phyloP scores from a whole-genome alignment of 2,888 invertebrate genomes.

The Pyralis farinalis region DNA sequence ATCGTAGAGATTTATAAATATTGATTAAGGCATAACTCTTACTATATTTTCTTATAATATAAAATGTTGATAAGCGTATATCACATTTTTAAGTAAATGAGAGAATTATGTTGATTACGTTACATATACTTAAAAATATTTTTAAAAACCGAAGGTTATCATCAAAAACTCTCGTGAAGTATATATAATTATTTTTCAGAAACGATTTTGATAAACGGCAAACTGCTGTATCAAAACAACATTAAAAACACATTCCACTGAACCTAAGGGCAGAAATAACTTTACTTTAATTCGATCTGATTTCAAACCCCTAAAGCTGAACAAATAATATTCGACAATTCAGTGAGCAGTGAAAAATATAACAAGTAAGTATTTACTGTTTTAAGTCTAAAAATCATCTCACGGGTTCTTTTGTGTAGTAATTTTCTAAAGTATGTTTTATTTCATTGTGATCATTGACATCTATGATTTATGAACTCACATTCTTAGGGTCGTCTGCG shows the following conservation, averaged over 20 bases:
- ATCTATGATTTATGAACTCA: conserved; percentile 63
- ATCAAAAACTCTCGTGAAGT: too few species aligned
- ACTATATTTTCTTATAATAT: too few species aligned
- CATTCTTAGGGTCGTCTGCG: conserved; percentile 45
- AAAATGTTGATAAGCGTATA: too few species aligned
- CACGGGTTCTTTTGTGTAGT: conserved; percentile 12
- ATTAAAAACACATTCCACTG: neutral
- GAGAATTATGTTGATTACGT: too few species aligned
- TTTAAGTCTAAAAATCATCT: conserved; percentile 14
- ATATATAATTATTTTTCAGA: neutral
- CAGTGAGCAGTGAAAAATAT: conserved; percentile 8
- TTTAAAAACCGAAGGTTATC: too few species aligned
- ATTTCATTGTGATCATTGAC: conserved; percentile 52
- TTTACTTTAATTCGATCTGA: neutral
- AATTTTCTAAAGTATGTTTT: conserved; percentile 30
- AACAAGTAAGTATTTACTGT: conserved; percentile 14
- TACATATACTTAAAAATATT: too few species aligned
- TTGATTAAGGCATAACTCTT: too few species aligned
- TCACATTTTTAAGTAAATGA: too few species aligned
- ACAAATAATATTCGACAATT: conserved; percentile 8
- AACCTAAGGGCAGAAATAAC: neutral
- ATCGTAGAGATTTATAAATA: too few species aligned
- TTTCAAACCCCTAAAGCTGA: neutral
- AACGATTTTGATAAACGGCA: neutral
- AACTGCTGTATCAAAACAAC: neutral